Conservation (phyloP, 1,140 invertebrate genomes). For the Trichonephila clavata region DNA sequence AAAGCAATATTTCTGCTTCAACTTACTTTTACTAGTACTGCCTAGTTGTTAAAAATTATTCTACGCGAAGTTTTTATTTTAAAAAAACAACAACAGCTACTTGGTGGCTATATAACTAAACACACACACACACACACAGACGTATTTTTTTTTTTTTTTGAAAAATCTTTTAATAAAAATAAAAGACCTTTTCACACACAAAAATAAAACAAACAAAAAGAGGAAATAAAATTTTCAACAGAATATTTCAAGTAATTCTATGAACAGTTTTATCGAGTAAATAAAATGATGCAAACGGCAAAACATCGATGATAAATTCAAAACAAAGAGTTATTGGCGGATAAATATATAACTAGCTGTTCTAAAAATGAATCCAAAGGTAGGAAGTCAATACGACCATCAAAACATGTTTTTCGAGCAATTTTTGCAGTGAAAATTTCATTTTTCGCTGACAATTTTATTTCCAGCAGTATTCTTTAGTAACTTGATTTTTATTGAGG, state of each 20-base stretch:
- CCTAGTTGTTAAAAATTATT: no score
- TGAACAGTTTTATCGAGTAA: background rate
- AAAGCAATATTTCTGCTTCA: no score
- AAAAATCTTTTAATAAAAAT: no score
- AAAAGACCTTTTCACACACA: no score
- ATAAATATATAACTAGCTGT: background rate
- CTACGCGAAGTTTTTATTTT: no score
- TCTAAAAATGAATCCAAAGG: background rate
- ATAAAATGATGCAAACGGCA: background rate
- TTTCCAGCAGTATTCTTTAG: background rate
- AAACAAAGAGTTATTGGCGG: background rate
- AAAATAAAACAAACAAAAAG: no score
- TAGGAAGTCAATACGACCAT: background rate
- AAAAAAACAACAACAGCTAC: no score
- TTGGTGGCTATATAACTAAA: no score
- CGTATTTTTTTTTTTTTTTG: no score
- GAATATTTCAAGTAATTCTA: background rate
- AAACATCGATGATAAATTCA: background rate
- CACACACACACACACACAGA: no score
- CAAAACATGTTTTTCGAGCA: background rate
- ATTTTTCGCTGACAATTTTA: background rate
- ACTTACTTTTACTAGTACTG: no score
- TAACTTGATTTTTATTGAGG: background rate
- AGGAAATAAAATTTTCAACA: no score
- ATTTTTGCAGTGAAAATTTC: background rate